A percentile compares a stretch with the other conserved stretches of the same genome.
Evolutionary conservation across 2,113 vertebrate species (phyloP).

Genomic region (Perca flavescens): DNA sequence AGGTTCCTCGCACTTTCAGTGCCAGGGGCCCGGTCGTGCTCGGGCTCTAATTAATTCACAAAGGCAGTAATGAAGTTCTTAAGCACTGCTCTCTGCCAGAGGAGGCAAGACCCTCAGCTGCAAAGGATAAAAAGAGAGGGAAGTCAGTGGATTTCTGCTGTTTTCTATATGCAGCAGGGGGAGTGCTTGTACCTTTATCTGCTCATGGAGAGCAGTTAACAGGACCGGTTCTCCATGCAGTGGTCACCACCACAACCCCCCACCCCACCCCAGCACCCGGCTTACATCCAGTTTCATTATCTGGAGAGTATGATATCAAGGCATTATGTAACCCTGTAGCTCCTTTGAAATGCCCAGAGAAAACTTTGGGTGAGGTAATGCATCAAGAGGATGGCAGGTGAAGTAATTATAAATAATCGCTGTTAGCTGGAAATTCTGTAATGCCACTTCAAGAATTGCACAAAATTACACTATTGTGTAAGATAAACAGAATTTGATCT

Average conservation of each 20-base stretch:
- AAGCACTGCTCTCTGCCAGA: not conserved
- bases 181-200: constrained; percentile 8
- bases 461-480: no score
- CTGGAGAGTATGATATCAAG: not conserved
- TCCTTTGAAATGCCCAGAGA: not conserved
- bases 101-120: not conserved
- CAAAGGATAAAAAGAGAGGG: no score
- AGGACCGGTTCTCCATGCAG: not conserved
- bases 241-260: not conserved
- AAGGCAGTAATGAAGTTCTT: not conserved
- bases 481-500: no score
- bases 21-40: no score
- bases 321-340: not conserved
- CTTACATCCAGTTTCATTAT: constrained; percentile 33
- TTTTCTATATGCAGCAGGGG: constrained; percentile 20
- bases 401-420: not conserved
- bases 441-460: no score
- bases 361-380: not conserved
- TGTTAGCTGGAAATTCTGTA: not conserved
- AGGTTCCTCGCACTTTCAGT: no score
- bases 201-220: not conserved
- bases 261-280: not conserved
- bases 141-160: not conserved
- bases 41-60: not conserved
- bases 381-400: not conserved